These are phyloP conservation scores for Virgularia gustaviana DNA, from an alignment of 92 coral and sea anemone genomes.

Conservation along the genomic window DNA sequence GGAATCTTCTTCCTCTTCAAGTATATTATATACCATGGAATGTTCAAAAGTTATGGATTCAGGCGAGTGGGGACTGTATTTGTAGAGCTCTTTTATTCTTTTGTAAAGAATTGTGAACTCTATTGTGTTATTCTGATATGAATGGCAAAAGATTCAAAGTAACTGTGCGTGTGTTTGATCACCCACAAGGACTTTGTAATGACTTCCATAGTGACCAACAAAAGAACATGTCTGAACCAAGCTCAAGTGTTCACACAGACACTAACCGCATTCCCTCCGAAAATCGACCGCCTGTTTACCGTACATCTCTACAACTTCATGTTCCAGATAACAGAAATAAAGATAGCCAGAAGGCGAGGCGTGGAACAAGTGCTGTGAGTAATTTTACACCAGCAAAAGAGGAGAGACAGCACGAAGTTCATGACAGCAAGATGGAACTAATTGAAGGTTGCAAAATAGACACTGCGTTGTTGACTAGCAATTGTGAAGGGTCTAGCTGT, in stretches of 20 bases:
- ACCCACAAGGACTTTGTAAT: constrained; percentile 7
- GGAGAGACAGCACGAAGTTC: not conserved
- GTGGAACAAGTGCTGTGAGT: no score
- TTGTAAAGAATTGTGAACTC: not conserved
- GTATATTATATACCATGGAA: no score
- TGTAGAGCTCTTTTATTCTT: no score
- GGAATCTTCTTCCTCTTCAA: no score
- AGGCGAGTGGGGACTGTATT: no score
- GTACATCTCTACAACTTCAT: not conserved
- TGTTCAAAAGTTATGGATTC: no score
- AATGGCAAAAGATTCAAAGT: constrained; percentile 34
- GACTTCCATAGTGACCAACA: not conserved
- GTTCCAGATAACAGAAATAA: not conserved
- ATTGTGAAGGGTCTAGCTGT: not conserved
- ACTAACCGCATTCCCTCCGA: not conserved
- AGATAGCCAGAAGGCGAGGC: not conserved
- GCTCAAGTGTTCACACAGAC: not conserved
- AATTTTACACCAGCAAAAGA: not conserved
- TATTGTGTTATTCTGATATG: not conserved
- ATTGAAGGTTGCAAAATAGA: no score
- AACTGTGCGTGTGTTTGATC: constrained; percentile 18
- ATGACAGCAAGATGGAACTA: not conserved
- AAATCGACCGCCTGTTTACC: not conserved
- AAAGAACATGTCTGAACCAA: not conserved
- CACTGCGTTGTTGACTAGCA: not conserved